phyloP scores from a whole-genome alignment of 2,888 invertebrate genomes.

The Blomia tropicalis region DNA sequence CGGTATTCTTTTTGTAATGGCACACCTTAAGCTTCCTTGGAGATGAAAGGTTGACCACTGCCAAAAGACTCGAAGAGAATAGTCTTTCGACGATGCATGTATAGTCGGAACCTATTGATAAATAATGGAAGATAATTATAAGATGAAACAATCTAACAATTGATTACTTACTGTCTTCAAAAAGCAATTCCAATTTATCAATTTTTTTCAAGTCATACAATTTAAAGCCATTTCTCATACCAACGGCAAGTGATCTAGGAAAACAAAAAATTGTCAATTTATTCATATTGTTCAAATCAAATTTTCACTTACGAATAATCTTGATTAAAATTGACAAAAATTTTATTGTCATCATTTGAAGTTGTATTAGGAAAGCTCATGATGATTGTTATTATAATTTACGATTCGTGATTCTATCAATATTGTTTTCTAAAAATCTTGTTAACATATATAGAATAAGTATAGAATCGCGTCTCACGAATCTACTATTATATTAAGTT shows the following conservation, averaged over 20 bases:
- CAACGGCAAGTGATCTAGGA: conserved; percentile 63
- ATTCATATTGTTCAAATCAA: background rate
- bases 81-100: conserved; percentile 80
- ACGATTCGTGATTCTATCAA: too few species aligned
- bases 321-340: conserved; percentile 88
- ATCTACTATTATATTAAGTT: too few species aligned
- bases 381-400: too few species aligned
- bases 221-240: conserved; percentile 74
- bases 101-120: conserved; percentile 34
- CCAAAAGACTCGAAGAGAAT: conserved; percentile 90
- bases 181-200: conserved; percentile 57
- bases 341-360: conserved; percentile 12
- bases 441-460: too few species aligned
- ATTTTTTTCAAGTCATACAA: conserved; percentile 54
- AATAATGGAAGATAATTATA: conserved; percentile 1
- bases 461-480: too few species aligned
- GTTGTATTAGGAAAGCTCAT: background rate
- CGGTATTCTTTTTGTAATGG: conserved; percentile 91
- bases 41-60: conserved; percentile 74
- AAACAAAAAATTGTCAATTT: conserved; percentile 27
- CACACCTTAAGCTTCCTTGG: conserved; percentile 84
- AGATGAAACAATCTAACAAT: conserved; percentile 3
- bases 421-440: too few species aligned
- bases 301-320: conserved; percentile 75
- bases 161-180: conserved; percentile 51